A percentile compares a stretch with the other conserved stretches of the same genome.
Conservation (phyloP, 1,140 invertebrate genomes). For the Conopomorpha cramerella region DNA sequence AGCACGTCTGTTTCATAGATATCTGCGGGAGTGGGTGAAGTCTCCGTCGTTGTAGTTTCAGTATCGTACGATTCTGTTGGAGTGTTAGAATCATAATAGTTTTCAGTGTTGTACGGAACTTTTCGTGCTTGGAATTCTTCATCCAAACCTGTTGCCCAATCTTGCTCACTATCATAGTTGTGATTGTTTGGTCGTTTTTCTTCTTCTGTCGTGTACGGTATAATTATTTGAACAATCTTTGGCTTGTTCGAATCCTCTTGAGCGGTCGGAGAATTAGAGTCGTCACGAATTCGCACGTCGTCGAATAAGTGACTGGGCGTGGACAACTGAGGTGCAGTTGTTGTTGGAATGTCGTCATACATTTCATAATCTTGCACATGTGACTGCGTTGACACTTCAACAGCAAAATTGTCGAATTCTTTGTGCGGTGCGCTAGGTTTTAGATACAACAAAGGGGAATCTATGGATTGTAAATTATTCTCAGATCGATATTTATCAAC, state of each 20-base stretch:
- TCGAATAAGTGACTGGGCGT: too few relatives aligned
- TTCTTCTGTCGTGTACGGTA: slow-evolving; percentile 73
- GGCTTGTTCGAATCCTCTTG: slow-evolving; percentile 25
- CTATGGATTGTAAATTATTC: slow-evolving; percentile 47
- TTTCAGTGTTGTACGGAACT: slow-evolving; percentile 37
- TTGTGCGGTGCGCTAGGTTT: slow-evolving; percentile 55
- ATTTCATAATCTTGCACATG: slow-evolving; percentile 39
- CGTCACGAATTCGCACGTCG: too few relatives aligned
- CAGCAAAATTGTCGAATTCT: slow-evolving; percentile 34
- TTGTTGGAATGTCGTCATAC: slow-evolving; percentile 36
- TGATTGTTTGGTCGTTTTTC: slow-evolving; percentile 45
- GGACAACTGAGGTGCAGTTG: slow-evolving; percentile 13
- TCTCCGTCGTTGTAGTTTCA: slow-evolving; percentile 32
- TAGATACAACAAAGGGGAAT: slow-evolving; percentile 55
- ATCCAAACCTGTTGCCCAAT: slow-evolving; percentile 27
- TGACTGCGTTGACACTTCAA: slow-evolving; percentile 16
- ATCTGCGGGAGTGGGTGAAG: slow-evolving; percentile 13
- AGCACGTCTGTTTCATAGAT: slow-evolving; percentile 21
- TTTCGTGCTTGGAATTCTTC: slow-evolving; percentile 52
- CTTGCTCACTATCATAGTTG: slow-evolving; percentile 18
- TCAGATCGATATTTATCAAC: slow-evolving; percentile 45
- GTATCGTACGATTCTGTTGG: slow-evolving; percentile 25
- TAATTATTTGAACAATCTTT: slow-evolving; percentile 75
- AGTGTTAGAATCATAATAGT: slow-evolving; percentile 12
- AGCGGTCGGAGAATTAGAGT: slow-evolving; percentile 17